phyloP scores from a whole-genome alignment of 1,140 invertebrate species.

The Tribolium madens region DNA sequence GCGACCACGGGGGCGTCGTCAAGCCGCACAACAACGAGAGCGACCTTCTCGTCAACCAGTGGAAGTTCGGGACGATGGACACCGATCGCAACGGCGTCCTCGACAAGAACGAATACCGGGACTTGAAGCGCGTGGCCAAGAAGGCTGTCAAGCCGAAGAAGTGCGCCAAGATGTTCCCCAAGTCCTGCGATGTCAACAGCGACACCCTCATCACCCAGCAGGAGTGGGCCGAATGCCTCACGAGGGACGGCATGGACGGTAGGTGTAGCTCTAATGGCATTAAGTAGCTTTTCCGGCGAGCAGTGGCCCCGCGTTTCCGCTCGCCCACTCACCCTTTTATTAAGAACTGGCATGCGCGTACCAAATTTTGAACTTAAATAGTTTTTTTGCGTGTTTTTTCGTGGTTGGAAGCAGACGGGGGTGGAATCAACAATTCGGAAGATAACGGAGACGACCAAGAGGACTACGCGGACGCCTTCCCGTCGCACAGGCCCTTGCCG shows the following conservation, averaged over 20 bases:
- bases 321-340: slow-evolving; percentile 43
- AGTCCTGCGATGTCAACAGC: slow-evolving; percentile 84
- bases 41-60: slow-evolving; percentile 74
- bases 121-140: slow-evolving; percentile 82
- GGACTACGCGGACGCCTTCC: slow-evolving; percentile 49
- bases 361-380: slow-evolving; percentile 69
- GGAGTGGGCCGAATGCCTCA: slow-evolving; percentile 88
- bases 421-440: slow-evolving; percentile 51
- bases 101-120: slow-evolving; percentile 83
- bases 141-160: slow-evolving; percentile 88
- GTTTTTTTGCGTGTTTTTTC: slow-evolving; percentile 85
- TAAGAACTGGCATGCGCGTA: slow-evolving; percentile 58
- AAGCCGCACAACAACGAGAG: slow-evolving; percentile 53
- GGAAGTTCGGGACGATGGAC: slow-evolving; percentile 91
- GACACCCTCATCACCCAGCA: slow-evolving; percentile 78
- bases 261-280: slow-evolving; percentile 59
- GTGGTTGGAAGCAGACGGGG: slow-evolving; percentile 80
- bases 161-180: slow-evolving; percentile 89
- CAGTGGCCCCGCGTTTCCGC: slow-evolving; percentile 21
- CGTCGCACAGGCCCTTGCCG: slow-evolving; percentile 53
- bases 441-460: slow-evolving; percentile 63
- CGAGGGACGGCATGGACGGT: slow-evolving; percentile 73
- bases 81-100: slow-evolving; percentile 78
- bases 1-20: slow-evolving; percentile 64
- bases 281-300: slow-evolving; percentile 37